Conservation (phyloP, 2,888 invertebrate genomes). For the Eupithecia tripunctaria region DNA sequence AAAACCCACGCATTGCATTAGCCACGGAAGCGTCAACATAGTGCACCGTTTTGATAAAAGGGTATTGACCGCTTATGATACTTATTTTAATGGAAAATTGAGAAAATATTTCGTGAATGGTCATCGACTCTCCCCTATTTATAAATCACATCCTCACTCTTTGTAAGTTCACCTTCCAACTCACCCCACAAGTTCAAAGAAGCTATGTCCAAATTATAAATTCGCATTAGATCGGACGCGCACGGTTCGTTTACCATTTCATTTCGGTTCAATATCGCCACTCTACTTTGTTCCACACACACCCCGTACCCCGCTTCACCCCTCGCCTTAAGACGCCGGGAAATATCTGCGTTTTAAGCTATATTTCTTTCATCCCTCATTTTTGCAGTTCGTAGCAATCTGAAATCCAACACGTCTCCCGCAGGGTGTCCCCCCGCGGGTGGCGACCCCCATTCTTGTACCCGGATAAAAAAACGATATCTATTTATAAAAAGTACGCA, state of each 20-base stretch:
- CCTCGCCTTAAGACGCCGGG: slow-evolving; percentile 83
- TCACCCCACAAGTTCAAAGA: slow-evolving; percentile 81
- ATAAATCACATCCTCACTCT: slow-evolving; percentile 80
- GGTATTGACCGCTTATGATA: slow-evolving; percentile 31
- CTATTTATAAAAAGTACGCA: slow-evolving; percentile 84
- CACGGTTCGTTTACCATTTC: slow-evolving; percentile 85
- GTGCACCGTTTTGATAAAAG: slow-evolving; percentile 2
- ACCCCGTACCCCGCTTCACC: slow-evolving; percentile 65
- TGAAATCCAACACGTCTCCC: slow-evolving; percentile 85
- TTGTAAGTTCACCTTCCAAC: slow-evolving; percentile 75
- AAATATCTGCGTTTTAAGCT: slow-evolving; percentile 86
- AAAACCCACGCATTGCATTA: slow-evolving; percentile 7
- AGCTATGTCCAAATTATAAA: slow-evolving; percentile 85
- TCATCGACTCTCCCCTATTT: slow-evolving; percentile 65
- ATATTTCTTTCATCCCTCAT: slow-evolving; percentile 86
- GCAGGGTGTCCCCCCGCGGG: slow-evolving; percentile 75
- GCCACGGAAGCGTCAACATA: not conserved
- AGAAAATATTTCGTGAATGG: slow-evolving; percentile 66
- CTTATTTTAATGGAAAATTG: slow-evolving; percentile 56
- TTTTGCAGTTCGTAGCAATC: slow-evolving; percentile 86
- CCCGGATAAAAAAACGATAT: slow-evolving; percentile 85
- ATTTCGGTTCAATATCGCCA: slow-evolving; percentile 85
- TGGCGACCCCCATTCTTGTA: slow-evolving; percentile 81
- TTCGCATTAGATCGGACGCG: slow-evolving; percentile 85
- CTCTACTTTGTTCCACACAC: slow-evolving; percentile 84